Evolutionary conservation across 2,113 vertebrate genomes (phyloP).

Genomic region (Erpornis zantholeuca): DNA sequence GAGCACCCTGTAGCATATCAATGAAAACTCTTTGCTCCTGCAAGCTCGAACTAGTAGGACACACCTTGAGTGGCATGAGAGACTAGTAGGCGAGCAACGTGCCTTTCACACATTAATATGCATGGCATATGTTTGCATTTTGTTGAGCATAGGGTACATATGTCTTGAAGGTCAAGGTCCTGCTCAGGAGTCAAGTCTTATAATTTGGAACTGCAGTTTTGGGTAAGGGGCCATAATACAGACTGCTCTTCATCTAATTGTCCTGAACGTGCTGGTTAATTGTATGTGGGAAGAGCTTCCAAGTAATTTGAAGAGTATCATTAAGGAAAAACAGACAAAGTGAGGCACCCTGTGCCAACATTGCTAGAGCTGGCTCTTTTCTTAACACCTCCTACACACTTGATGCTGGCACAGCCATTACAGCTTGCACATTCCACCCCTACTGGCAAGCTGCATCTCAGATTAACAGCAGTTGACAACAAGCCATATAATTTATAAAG

Average conservation of each 20-base stretch:
- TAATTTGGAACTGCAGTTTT: neutral
- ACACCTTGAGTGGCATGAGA: slow-evolving; percentile 53
- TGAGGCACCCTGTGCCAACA: neutral
- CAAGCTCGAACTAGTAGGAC: slow-evolving; percentile 52
- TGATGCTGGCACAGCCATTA: neutral
- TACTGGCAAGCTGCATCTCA: neutral
- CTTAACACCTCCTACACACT: neutral
- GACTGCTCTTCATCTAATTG: neutral
- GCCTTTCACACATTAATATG: slow-evolving; percentile 34
- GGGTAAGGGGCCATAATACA: neutral
- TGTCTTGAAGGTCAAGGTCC: neutral
- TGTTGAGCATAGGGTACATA: neutral
- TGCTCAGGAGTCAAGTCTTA: neutral
- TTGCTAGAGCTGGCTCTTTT: neutral
- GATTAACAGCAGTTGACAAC: neutral
- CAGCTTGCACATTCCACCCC: neutral
- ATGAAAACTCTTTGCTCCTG: slow-evolving; percentile 16
- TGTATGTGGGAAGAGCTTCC: neutral
- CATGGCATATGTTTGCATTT: neutral
- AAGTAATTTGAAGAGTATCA: slow-evolving; percentile 14
- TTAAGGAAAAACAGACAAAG: neutral
- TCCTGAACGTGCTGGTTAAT: neutral
- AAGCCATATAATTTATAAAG: neutral
- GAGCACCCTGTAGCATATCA: slow-evolving; percentile 45
- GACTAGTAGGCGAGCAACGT: slow-evolving; percentile 1